Evolutionary conservation across 2,797 vertebrate species (phyloP), one percentile per base, ranked within the genome.

Genomic region (Erethizon dorsatum): DNA sequence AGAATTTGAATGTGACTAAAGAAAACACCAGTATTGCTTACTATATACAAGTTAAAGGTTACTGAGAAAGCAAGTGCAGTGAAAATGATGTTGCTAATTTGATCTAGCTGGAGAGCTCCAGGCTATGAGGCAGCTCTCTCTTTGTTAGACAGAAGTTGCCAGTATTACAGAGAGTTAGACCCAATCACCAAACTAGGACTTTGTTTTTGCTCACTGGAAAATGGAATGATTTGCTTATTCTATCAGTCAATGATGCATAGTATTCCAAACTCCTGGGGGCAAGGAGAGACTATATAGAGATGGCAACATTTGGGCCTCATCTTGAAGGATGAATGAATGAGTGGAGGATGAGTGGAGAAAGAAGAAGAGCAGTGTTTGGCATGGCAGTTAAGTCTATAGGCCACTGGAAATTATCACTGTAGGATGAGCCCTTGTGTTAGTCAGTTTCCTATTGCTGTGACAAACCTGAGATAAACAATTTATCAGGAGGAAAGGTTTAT

Each of bases 351-450:
- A 18, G 52, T 18, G 18, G 33, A 56, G 78, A 12, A 14, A 75
- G 41, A 37, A 26, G 7, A 26, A 14, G 37, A 22, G 4, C 8
- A 26, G 54, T 33, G 5, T 2, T 0, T 37, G 69, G 37, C 28
- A 0, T 4, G 45, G 22, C 20, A 18, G 14, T 5, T 10, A 77
- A 52, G n/a, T 52, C 22, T n/a, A n/a, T 7, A 18, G 8, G 33
- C 12, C 12, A 11, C 28, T 65, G 59, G 11, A 59, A 37, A 50
- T 26, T 5, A 10, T 52, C 4, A 0, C 28, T 6, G 0, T 20
- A n/a, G 50, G 57, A 22, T 22, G 11, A 50, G 37, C 26, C 41
- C 26, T 47, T 28, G 73, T 14, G 45, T 17, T 31, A 6, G 41
- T 75, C 73, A 75, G 7, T 41, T 15, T 50, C 26, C 45, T 31